Evolutionary conservation across 2,888 invertebrate genomes (phyloP).

Genomic region (Andrena bicolor): DNA sequence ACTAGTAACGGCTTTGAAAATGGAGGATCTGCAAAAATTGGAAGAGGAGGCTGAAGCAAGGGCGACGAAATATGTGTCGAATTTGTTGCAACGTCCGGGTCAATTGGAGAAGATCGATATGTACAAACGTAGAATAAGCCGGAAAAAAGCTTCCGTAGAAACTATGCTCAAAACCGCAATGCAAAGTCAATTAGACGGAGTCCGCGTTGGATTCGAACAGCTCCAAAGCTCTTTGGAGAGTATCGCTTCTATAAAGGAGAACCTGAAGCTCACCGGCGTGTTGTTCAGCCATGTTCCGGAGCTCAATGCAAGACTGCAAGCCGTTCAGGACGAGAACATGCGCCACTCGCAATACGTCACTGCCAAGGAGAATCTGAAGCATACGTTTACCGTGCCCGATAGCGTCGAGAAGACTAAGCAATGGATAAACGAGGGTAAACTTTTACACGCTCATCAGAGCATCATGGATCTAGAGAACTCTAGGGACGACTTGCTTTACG

Average conservation of each 20-base stretch:
- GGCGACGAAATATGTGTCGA: conserved; percentile 94
- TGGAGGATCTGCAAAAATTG: conserved; percentile 86
- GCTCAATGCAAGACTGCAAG: conserved; percentile 92
- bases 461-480: conserved; percentile 98
- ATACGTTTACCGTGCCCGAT: conserved; percentile 98
- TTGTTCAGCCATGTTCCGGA: conserved; percentile 92
- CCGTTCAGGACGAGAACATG: conserved; percentile 96
- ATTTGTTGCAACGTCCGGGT: conserved; percentile 97
- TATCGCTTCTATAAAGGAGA: conserved; percentile 88
- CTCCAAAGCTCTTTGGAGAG: conserved; percentile 94
- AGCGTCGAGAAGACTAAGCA: conserved; percentile 97
- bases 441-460: conserved; percentile 96
- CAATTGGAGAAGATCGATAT: conserved; percentile 97
- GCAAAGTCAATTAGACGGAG: conserved; percentile 98
- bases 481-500: conserved; percentile 97
- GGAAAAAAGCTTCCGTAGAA: conserved; percentile 96
- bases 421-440: conserved; percentile 97
- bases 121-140: conserved; percentile 90
- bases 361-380: conserved; percentile 98
- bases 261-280: conserved; percentile 87
- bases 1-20: conserved; percentile 43
- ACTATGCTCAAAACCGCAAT: conserved; percentile 99
- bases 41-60: conserved; percentile 92
- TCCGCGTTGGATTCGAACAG: conserved; percentile 96
- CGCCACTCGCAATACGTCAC: conserved; percentile 98